Conservation (phyloP, 2,797 vertebrate genomes). For the Coranthus polyacanthus region DNA sequence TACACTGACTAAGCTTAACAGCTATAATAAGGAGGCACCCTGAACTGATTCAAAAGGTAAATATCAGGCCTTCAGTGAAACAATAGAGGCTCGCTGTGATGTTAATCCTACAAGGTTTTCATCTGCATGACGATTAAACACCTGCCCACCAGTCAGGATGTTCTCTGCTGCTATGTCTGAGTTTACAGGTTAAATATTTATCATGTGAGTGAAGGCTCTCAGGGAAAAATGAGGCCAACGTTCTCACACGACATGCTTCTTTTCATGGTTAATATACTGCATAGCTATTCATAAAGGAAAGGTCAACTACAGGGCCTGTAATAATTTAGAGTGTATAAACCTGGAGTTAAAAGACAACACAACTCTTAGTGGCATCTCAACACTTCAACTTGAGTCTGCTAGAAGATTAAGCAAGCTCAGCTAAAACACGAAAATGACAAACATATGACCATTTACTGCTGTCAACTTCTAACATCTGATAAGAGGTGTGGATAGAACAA, state of each 20-base stretch:
- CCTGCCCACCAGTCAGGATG: constrained; percentile 1
- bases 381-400: too few species aligned
- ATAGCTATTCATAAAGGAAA: constrained; percentile 9
- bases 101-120: constrained; percentile 2
- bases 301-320: neutral
- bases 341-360: too few species aligned
- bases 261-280: constrained; percentile 21
- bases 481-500: too few species aligned
- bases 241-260: constrained; percentile 31
- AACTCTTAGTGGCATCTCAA: too few species aligned
- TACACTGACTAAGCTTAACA: constrained; percentile 4
- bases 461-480: too few species aligned
- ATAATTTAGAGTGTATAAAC: neutral
- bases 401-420: too few species aligned
- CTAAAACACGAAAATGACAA: too few species aligned
- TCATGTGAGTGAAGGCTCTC: constrained; percentile 19
- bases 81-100: constrained; percentile 1
- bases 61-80: constrained; percentile 11
- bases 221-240: constrained; percentile 43
- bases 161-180: constrained; percentile 27
- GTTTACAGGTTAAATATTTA: constrained; percentile 46
- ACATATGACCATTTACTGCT: too few species aligned
- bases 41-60: constrained; percentile 12
- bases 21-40: constrained; percentile 13
- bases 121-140: constrained; percentile 2